Conservation (phyloP, 2,888 invertebrate genomes). For the Machimus rusticus region DNA sequence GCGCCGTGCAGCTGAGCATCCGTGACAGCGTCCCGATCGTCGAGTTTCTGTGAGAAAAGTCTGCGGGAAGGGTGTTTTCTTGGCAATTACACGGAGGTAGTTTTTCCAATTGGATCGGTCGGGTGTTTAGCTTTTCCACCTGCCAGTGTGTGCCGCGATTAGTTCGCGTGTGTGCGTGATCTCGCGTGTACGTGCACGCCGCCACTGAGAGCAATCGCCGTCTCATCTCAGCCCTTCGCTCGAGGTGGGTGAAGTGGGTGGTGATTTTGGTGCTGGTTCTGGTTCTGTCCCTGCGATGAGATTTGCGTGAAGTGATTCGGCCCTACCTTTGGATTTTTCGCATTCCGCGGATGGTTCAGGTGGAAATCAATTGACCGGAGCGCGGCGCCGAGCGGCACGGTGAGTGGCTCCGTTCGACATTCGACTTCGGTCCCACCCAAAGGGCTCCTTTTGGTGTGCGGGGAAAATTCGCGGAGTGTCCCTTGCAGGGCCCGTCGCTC, state of each 20-base stretch:
- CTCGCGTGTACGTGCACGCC: not conserved
- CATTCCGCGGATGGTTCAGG: not conserved
- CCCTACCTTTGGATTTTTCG: not conserved
- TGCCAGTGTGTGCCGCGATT: not conserved
- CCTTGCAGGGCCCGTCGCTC: not conserved
- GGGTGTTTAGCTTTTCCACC: not conserved
- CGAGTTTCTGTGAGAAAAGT: not conserved
- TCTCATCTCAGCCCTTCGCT: not conserved
- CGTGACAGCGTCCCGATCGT: not conserved
- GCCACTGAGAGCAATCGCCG: not conserved
- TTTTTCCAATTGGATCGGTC: not conserved
- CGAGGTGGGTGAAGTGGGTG: not conserved
- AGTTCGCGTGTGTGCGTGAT: not conserved
- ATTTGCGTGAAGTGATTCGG: not conserved
- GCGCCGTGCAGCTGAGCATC: not conserved
- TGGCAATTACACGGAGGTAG: not conserved
- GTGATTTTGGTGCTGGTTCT: not conserved
- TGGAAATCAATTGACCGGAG: not conserved
- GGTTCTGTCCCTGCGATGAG: not conserved
- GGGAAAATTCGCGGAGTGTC: not conserved
- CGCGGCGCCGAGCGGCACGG: not conserved
- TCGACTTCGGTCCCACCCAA: not conserved
- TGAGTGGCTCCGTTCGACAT: not conserved
- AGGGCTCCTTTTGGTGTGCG: not conserved
- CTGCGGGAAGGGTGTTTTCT: not conserved